Base-by-base conservation (phyloP, 2,797 vertebrate genomes). In the Phoeniculus purpureus region DNA sequence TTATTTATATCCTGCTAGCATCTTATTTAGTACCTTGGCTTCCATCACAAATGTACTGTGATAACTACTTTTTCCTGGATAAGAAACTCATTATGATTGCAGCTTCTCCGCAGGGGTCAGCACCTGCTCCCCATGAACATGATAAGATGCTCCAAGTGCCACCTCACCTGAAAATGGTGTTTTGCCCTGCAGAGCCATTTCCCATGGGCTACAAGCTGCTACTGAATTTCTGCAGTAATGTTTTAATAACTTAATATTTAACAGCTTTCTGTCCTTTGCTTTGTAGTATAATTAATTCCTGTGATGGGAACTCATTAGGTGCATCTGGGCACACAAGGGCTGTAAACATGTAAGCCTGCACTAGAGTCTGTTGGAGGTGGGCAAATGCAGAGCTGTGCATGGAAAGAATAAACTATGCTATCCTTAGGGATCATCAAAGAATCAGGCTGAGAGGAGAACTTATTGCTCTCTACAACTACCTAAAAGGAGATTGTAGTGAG, bases 241-340 rank as follows among this genome's bases (percentile, higher is more conserved):
- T 89, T 95, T 95, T 93, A 87, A 91, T 93, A 94, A 91, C 77
- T 94, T 94, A 82, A 90, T 79, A 83, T 87, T 85, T 93, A 91
- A 90, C 48, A 26, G 50, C 58, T 71, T 92, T 90, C 74, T 84
- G 90, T 78, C 55, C 59, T 70, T 32, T 85, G 68, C 75, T 92
- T 88, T 85, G 66, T 83, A 84, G 76, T 80, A 92, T 93, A 94
- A 95, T 92, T 93, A 94, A 92, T 89, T 94, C 34, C 81, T 66
- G 66, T 68, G 75, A 80, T 62, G 15, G 55, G 29, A 82, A 74
- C 81, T 77, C 37, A 45, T 89, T 89, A 92, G 52, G 62, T 70
- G 66, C 60, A 90, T 89, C 52, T 73, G 82, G 67, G 64, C 62
- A 78, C 0, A 0, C 37, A 79, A 77, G 10, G 21, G 17, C 47